phyloP scores from a whole-genome alignment of 1,140 invertebrate species.

The Phenacoccus solenopsis region DNA sequence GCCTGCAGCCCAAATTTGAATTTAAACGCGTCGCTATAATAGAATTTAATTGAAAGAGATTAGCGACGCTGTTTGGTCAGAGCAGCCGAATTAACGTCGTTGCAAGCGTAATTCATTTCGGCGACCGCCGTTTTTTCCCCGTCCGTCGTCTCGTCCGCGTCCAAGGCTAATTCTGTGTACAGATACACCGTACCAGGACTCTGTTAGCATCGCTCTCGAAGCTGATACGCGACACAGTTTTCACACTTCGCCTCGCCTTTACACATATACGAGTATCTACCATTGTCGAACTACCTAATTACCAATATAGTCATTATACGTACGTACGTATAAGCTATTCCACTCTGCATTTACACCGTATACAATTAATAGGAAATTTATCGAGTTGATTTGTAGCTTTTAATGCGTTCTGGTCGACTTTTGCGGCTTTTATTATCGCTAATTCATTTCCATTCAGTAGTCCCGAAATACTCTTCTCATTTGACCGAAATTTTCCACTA shows the following conservation, averaged over 20 bases:
- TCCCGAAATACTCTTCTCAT: too few relatives aligned
- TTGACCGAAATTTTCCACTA: too few relatives aligned
- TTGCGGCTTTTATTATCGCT: not conserved
- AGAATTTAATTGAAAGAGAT: slow-evolving; percentile 3
- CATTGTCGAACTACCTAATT: not conserved
- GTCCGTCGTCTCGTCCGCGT: too few relatives aligned
- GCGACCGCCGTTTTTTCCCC: too few relatives aligned
- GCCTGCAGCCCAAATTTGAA: too few relatives aligned
- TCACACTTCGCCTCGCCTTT: not conserved
- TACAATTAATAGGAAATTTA: not conserved
- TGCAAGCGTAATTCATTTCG: too few relatives aligned
- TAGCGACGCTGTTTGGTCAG: not conserved
- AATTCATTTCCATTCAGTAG: not conserved
- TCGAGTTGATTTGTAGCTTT: not conserved
- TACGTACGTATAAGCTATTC: not conserved
- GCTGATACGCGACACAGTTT: too few relatives aligned
- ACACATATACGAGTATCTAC: not conserved
- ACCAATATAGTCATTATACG: not conserved
- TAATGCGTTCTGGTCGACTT: not conserved
- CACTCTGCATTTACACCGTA: not conserved
- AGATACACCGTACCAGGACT: not conserved
- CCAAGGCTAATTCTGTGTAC: not conserved
- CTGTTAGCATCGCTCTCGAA: not conserved
- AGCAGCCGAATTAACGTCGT: not conserved
- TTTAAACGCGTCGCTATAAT: not conserved